Evolutionary conservation across 2,888 invertebrate genomes (phyloP).

Genomic region (Acanthosepion lycidas): DNA sequence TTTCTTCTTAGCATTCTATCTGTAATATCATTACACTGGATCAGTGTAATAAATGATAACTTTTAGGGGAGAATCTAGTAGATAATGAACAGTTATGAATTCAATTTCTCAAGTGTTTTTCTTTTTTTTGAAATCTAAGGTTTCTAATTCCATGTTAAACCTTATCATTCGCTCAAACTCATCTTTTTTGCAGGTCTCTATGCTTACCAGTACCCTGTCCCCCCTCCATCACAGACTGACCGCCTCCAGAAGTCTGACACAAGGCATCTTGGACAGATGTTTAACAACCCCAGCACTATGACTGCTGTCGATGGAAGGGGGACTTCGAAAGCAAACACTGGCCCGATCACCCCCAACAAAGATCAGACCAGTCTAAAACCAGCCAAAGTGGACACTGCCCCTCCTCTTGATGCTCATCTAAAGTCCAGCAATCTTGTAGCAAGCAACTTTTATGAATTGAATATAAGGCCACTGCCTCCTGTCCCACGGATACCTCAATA

Average conservation of each 20-base stretch:
- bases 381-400: neutral
- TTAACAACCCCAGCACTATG: neutral
- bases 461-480: neutral
- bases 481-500: neutral
- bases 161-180: neutral
- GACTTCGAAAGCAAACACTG: neutral
- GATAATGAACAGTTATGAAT: neutral
- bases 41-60: no score
- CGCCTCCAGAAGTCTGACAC: neutral
- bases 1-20: no score
- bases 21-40: no score
- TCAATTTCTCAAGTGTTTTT: neutral
- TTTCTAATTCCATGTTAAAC: neutral
- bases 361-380: neutral
- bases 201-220: neutral
- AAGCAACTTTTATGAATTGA: neutral
- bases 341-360: neutral
- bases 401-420: neutral
- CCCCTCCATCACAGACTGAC: conserved; percentile 12
- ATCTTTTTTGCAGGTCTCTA: conserved; percentile 8
- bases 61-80: no score
- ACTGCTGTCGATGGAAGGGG: neutral
- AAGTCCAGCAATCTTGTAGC: neutral
- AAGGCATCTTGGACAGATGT: neutral
- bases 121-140: neutral